Evolutionary conservation across 2,113 vertebrate species (phyloP), one percentile per base, ranked within the genome.

Genomic region (Percopsis transmontana): DNA sequence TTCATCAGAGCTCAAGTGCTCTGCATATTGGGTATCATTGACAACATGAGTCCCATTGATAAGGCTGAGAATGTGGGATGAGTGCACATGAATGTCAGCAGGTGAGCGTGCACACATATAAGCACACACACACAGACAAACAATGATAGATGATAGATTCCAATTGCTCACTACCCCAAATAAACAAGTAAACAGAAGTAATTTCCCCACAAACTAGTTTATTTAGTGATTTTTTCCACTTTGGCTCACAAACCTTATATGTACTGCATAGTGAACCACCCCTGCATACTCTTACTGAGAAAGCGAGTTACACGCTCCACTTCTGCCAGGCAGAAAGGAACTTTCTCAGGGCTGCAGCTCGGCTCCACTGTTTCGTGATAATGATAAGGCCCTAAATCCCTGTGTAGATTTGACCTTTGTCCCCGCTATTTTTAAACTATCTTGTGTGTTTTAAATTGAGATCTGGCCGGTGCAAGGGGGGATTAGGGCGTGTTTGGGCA

Each of bases 341-440:
- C 63, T 74, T 84, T 87, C 85, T 89, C 80, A 81, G 66, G 66
- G 67, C 80, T 64, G 79, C 75, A 58, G 74, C 72, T 64, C 53
- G 2, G 50, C 82, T 72, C 75, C 64, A 76, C 83, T 75, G 67
- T 89, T 85, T 77, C 83, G 87, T 88, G 89, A 90, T 90, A 85
- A 90, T 76, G 80, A 77, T 90, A 89, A 92, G 87, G 80, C 89
- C 88, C 74, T 67, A 85, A 90, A 92, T 91, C 91, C 88, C 81
- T 79, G 72, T 86, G 89, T 88, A 85, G 86, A 82, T 87, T 65
- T 91, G 87, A 92, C 89, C 90, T 90, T 79, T 91, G 89, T 66
- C 85, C 87, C 48, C 67, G 74, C 84, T 89, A 80, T 92, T 90
- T 92, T 90, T 86, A 85, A 88, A 85, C 82, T 77, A 72, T 71